Evolutionary conservation across 2,888 invertebrate genomes (phyloP).

Genomic region (Panzeria rudis): DNA sequence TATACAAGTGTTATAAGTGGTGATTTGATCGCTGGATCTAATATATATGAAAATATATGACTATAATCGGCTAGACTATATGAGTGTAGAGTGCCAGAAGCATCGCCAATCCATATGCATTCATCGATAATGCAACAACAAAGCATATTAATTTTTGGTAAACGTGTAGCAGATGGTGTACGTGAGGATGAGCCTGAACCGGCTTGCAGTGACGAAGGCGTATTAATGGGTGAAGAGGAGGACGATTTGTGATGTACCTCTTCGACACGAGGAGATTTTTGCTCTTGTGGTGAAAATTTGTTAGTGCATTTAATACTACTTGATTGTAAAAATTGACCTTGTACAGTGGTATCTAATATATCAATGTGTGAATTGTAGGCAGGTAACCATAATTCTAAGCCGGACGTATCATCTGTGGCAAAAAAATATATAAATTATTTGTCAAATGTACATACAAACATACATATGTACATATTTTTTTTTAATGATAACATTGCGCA

Average conservation of each 20-base stretch:
- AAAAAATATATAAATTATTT: not conserved
- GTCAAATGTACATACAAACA: not conserved
- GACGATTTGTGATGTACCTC: slow-evolving; percentile 72
- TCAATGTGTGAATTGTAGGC: slow-evolving; percentile 88
- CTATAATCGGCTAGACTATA: slow-evolving; percentile 88
- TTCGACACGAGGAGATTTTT: slow-evolving; percentile 68
- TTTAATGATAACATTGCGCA: no score
- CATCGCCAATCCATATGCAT: slow-evolving; percentile 95
- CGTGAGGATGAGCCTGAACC: slow-evolving; percentile 70
- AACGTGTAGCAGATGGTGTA: slow-evolving; percentile 77
- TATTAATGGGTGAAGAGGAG: slow-evolving; percentile 64
- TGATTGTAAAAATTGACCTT: slow-evolving; percentile 87
- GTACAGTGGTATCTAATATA: slow-evolving; percentile 85
- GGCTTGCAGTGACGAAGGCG: slow-evolving; percentile 71
- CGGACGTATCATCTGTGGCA: slow-evolving; percentile 85
- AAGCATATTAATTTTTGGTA: slow-evolving; percentile 81
- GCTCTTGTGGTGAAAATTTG: slow-evolving; percentile 76
- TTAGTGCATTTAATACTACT: slow-evolving; percentile 83
- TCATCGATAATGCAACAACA: slow-evolving; percentile 88
- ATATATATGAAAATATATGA: slow-evolving; percentile 86
- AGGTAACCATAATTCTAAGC: slow-evolving; percentile 91
- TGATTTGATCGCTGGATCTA: slow-evolving; percentile 88
- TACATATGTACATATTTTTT: not conserved
- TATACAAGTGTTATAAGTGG: slow-evolving; percentile 88
- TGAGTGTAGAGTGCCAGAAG: slow-evolving; percentile 92